Percentiles rank a stretch among this genome's conserved stretches.
These are phyloP conservation scores for Arvicanthis niloticus DNA, from an alignment of 2,113 vertebrate genomes.

Conservation along the genomic window DNA sequence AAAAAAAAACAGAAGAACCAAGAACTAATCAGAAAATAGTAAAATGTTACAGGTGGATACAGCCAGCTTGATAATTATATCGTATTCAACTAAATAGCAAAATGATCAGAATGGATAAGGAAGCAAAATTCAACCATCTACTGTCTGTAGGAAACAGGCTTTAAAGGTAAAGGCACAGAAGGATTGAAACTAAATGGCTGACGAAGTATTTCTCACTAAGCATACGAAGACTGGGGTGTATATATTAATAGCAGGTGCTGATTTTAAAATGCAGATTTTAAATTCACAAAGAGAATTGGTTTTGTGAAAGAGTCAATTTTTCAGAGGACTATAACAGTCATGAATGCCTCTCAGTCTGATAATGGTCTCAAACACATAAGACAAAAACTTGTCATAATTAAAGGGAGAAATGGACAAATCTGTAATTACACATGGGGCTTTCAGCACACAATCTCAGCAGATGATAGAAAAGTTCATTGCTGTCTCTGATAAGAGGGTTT, in stretches of 20 bases:
- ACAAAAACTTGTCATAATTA: neutral
- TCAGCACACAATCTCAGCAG: neutral
- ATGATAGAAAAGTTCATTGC: neutral
- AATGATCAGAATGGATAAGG: neutral
- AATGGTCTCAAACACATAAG: neutral
- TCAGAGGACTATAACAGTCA: neutral
- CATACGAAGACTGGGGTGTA: neutral
- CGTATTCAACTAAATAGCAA: neutral
- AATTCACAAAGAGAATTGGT: conserved; percentile 4
- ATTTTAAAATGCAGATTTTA: neutral
- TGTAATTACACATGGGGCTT: neutral
- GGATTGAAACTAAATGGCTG: neutral
- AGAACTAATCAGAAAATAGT: neutral
- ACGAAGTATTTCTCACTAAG: neutral
- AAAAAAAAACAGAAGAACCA: neutral
- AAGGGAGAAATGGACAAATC: neutral
- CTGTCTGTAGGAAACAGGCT: neutral
- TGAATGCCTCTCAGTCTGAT: neutral
- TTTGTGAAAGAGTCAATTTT: neutral
- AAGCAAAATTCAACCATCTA: neutral
- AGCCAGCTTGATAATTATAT: neutral
- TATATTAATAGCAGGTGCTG: neutral
- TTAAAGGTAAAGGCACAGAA: neutral
- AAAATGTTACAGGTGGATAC: neutral
- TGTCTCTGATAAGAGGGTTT: neutral